Evolutionary conservation across 2,888 invertebrate genomes (phyloP).

Genomic region (Therioaphis trifolii): DNA sequence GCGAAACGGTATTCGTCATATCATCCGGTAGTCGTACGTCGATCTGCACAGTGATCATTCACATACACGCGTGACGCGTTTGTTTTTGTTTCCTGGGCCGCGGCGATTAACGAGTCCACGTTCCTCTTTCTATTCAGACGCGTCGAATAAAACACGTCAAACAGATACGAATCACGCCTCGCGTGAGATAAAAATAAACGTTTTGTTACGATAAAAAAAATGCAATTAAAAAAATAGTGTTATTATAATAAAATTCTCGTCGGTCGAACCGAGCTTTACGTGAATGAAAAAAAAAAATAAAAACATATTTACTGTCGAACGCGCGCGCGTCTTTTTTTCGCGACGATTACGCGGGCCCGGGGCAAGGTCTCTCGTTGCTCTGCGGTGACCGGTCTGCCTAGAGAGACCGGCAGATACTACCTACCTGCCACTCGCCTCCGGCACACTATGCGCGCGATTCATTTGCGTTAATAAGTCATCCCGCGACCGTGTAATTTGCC

Average conservation of each 20-base stretch:
- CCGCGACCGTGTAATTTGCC: conserved; percentile 30
- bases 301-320: conserved; percentile 10
- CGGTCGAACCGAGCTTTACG: neutral
- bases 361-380: conserved; percentile 24
- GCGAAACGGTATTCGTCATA: no score
- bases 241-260: no score
- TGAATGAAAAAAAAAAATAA: neutral
- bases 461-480: conserved; percentile 37
- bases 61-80: neutral
- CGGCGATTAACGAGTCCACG: neutral
- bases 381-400: neutral
- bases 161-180: no score
- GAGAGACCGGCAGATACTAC: neutral
- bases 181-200: no score
- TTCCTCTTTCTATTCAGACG: neutral
- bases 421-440: neutral
- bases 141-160: no score
- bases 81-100: neutral
- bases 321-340: conserved; percentile 20
- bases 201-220: no score
- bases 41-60: no score
- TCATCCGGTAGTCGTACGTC: no score
- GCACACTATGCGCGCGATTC: conserved; percentile 2
- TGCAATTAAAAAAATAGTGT: no score
- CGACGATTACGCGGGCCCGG: conserved; percentile 22